Evolutionary conservation across 23 tunicate genomes (phyloP).

Genomic region (Diplosoma virens): DNA sequence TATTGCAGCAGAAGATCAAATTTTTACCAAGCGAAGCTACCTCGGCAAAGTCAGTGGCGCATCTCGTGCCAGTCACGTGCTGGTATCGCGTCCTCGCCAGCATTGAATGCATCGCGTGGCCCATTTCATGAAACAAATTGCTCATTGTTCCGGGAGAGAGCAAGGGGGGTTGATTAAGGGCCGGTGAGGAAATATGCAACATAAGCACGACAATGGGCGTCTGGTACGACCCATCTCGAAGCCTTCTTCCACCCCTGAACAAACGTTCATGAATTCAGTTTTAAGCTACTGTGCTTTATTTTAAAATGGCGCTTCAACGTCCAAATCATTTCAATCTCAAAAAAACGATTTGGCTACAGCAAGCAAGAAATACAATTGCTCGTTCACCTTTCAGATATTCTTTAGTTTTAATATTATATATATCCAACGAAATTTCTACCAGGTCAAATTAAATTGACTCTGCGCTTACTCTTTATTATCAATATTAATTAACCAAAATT

Average conservation of each 20-base stretch:
- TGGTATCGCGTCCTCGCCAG: conserved; percentile 87
- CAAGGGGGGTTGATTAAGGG: conserved; percentile 45
- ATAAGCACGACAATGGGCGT: conserved; percentile 75
- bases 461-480: no score
- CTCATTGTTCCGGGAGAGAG: conserved; percentile 60
- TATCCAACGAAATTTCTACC: no score
- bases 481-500: no score
- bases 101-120: conserved; percentile 99
- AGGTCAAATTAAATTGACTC: no score
- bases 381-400: no score
- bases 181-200: conserved; percentile 58
- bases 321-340: background rate
- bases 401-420: no score
- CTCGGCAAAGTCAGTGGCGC: conserved; percentile 98
- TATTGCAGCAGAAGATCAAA: no score
- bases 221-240: conserved; percentile 83
- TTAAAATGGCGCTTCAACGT: background rate
- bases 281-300: no score
- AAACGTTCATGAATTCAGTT: no score
- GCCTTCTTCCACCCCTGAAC: conserved; percentile 63
- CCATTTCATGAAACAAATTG: conserved; percentile 93
- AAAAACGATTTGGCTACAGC: no score
- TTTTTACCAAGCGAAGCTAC: no score
- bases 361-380: no score
- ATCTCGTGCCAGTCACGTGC: conserved; percentile 91